Evolutionary conservation across 2,888 invertebrate genomes (phyloP).

Genomic region (Scaptomyza parva): DNA sequence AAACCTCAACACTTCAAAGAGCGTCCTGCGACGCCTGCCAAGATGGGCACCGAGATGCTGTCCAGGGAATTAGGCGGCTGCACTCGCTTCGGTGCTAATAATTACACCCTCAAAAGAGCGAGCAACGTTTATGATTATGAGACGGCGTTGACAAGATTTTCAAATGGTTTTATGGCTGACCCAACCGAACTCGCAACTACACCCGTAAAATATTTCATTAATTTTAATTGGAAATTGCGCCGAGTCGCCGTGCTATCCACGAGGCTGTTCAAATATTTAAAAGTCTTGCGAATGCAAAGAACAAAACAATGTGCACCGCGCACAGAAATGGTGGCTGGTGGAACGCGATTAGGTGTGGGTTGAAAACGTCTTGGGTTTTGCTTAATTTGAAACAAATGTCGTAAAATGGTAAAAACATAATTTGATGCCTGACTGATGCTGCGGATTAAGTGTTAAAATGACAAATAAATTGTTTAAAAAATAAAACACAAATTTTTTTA

Average conservation of each 20-base stretch:
- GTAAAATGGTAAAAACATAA: conserved; percentile 74
- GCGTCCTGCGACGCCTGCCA: conserved; percentile 33
- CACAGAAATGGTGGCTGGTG: neutral
- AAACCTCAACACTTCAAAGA: conserved; percentile 72
- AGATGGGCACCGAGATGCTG: conserved; percentile 25
- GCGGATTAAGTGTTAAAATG: conserved; percentile 48
- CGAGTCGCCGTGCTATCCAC: conserved; percentile 56
- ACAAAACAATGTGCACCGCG: conserved; percentile 36
- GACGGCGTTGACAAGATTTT: conserved; percentile 77
- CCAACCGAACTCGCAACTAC: conserved; percentile 29
- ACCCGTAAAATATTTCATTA: conserved; percentile 82
- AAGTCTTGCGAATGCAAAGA: conserved; percentile 40
- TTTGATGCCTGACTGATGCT: conserved; percentile 78
- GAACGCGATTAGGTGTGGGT: neutral
- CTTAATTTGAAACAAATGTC: conserved; percentile 82
- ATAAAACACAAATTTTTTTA: conserved; percentile 20
- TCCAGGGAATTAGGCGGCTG: conserved; percentile 52
- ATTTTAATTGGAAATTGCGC: conserved; percentile 84
- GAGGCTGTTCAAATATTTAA: conserved; percentile 69
- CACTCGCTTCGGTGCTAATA: conserved; percentile 67
- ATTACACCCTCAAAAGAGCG: conserved; percentile 49
- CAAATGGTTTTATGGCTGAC: conserved; percentile 79
- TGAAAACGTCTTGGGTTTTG: conserved; percentile 57
- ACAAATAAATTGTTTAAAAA: too few relatives aligned
- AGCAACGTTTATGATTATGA: conserved; percentile 72